Evolutionary conservation across 2,113 vertebrate species (phyloP).

Genomic region (Merops nubicus): DNA sequence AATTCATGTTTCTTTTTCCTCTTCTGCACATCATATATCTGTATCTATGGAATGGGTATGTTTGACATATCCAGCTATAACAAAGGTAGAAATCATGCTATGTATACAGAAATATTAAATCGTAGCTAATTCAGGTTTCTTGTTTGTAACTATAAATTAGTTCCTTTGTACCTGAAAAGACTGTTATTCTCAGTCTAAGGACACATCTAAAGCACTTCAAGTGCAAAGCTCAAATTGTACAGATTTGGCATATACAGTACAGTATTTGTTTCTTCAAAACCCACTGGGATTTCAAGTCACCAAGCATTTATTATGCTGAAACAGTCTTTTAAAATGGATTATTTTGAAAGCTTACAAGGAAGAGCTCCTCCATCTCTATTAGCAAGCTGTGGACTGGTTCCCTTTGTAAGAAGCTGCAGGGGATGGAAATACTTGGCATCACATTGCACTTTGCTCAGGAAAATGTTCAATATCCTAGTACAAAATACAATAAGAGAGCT

Average conservation of each 20-base stretch:
- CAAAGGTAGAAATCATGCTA: not conserved
- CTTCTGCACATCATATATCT: not conserved
- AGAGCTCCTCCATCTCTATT: constrained; percentile 68
- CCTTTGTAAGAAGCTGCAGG: constrained; percentile 78
- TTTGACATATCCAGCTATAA: not conserved
- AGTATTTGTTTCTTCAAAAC: constrained; percentile 49
- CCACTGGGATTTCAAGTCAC: constrained; percentile 60
- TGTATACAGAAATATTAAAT: not conserved
- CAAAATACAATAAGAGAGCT: constrained; percentile 72
- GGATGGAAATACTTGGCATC: constrained; percentile 77
- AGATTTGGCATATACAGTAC: constrained; percentile 38
- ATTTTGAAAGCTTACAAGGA: constrained; percentile 61
- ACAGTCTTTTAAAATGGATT: constrained; percentile 66
- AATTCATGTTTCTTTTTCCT: not conserved
- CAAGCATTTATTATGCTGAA: constrained; percentile 74
- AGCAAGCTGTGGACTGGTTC: constrained; percentile 58
- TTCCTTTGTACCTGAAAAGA: constrained; percentile 9
- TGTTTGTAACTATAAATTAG: not conserved
- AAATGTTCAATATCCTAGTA: constrained; percentile 66
- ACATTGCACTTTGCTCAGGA: constrained; percentile 75
- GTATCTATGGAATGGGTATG: not conserved
- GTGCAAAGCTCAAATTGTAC: constrained; percentile 27
- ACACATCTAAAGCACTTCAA: constrained; percentile 11
- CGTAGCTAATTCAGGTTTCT: not conserved
- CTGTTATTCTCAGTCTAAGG: constrained; percentile 36